Conservation (phyloP, 2,113 vertebrate genomes). For the Synchiropus splendidus region DNA sequence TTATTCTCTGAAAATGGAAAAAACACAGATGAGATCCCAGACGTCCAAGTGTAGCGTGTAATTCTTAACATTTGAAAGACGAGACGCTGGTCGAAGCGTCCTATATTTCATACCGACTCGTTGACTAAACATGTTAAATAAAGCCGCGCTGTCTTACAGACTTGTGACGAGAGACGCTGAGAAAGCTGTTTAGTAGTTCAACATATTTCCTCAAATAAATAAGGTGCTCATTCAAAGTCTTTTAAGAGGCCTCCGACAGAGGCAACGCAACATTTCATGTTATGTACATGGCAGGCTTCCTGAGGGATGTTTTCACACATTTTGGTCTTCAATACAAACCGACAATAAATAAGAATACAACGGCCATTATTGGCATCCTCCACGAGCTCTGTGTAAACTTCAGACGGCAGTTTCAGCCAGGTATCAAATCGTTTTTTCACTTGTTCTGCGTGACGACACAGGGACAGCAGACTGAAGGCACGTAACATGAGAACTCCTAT, state of each 20-base stretch:
- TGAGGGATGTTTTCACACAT: slow-evolving; percentile 47
- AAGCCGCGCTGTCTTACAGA: slow-evolving; percentile 23
- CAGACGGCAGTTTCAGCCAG: slow-evolving; percentile 8
- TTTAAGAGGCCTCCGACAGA: slow-evolving; percentile 3
- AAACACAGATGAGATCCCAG: slow-evolving; percentile 36
- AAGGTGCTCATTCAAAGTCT: slow-evolving; percentile 15
- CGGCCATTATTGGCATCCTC: neutral
- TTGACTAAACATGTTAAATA: slow-evolving; percentile 19
- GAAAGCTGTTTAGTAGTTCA: slow-evolving; percentile 6
- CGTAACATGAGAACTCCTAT: slow-evolving; percentile 34
- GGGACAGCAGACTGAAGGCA: slow-evolving; percentile 50
- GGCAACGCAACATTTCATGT: slow-evolving; percentile 16
- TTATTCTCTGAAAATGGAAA: slow-evolving; percentile 55
- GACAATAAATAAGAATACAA: slow-evolving; percentile 30
- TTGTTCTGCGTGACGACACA: slow-evolving; percentile 22
- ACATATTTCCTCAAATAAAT: slow-evolving; percentile 26
- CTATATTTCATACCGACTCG: slow-evolving; percentile 13
- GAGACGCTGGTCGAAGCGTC: slow-evolving; percentile 14
- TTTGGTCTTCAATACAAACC: slow-evolving; percentile 33
- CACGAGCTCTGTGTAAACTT: slow-evolving; percentile 21
- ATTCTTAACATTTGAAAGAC: slow-evolving; percentile 41
- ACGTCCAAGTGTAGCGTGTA: slow-evolving; percentile 10
- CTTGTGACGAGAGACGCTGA: slow-evolving; percentile 8
- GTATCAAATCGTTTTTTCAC: slow-evolving; percentile 8
- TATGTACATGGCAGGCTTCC: slow-evolving; percentile 45